A percentile compares a stretch with the other conserved stretches of the same genome.
Conservation (phyloP, 64 coral and sea anemone genomes). For the Pocillopora damicornis region DNA sequence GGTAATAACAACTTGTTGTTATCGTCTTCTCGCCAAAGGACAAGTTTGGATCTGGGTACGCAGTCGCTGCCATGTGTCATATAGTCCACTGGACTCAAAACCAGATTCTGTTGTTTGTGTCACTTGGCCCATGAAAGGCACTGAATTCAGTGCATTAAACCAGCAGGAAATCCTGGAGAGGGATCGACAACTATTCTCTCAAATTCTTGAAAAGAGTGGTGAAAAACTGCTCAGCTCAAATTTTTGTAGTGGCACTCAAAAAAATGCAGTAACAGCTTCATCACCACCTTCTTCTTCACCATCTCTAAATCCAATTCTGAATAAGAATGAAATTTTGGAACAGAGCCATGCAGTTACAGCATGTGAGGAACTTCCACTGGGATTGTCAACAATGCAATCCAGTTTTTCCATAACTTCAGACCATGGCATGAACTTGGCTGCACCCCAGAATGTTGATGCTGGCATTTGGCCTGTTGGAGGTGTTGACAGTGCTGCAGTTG, state of each 20-base stretch:
- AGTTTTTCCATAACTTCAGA: background rate
- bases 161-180: constrained; percentile 21
- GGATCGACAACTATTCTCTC: constrained; percentile 31
- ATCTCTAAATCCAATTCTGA: background rate
- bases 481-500: constrained; percentile 17
- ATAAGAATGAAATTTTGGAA: background rate
- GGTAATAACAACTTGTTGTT: constrained; percentile 53
- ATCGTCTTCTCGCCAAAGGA: constrained; percentile 88
- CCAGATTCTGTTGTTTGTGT: constrained; percentile 78
- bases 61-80: constrained; percentile 80
- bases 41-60: constrained; percentile 76
- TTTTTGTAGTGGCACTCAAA: background rate
- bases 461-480: background rate
- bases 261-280: background rate
- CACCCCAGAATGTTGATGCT: background rate
- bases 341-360: background rate
- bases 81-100: constrained; percentile 97
- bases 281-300: background rate
- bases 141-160: constrained; percentile 45
- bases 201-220: constrained; percentile 34
- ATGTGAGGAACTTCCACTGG: background rate
- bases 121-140: constrained; percentile 33
- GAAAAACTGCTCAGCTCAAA: background rate
- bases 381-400: background rate
- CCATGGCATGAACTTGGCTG: background rate